Percentiles rank a stretch among this genome's conserved stretches.
These are phyloP conservation scores for Drosophila orosa DNA, from an alignment of 1,140 invertebrate species.

Conservation along the genomic window DNA sequence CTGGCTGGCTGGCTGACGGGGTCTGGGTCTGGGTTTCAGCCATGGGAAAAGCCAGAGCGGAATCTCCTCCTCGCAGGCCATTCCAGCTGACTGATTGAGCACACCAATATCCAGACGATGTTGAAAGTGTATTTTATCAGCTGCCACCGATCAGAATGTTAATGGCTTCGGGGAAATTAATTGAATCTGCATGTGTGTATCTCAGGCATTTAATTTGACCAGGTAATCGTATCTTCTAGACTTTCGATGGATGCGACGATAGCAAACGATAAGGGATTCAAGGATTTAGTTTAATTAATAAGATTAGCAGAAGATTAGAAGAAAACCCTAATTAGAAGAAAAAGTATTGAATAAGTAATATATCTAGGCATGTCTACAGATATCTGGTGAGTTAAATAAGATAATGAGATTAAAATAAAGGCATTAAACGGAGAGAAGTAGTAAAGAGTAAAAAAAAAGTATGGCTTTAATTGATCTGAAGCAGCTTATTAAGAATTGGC, in stretches of 20 bases:
- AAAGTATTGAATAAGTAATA: background rate
- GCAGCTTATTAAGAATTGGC: background rate
- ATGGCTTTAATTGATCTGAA: background rate
- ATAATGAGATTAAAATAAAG: background rate
- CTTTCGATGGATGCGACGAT: slow-evolving; percentile 17
- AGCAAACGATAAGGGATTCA: background rate
- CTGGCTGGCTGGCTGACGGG: slow-evolving; percentile 13
- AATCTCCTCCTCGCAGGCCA: slow-evolving; percentile 19
- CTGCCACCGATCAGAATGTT: slow-evolving; percentile 42
- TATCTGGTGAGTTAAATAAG: background rate
- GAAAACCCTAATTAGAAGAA: background rate
- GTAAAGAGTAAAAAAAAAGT: background rate
- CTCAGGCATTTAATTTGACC: slow-evolving; percentile 34
- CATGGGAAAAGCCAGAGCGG: slow-evolving; percentile 51
- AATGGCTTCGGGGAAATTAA: slow-evolving; percentile 30
- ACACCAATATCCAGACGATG: slow-evolving; percentile 36
- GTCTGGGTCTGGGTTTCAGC: slow-evolving; percentile 34
- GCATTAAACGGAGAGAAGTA: too few relatives aligned
- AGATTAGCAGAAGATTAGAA: background rate
- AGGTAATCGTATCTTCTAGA: slow-evolving; percentile 34
- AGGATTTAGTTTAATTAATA: slow-evolving; percentile 11
- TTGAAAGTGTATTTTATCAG: slow-evolving; percentile 36
- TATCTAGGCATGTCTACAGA: background rate
- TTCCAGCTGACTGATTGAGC: slow-evolving; percentile 42
- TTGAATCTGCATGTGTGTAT: slow-evolving; percentile 43